Evolutionary conservation across 37 sponge, comb jelly and placozoan genomes (phyloP), one percentile per base, ranked within the genome.

Genomic region (Petrosia ficiformis): DNA sequence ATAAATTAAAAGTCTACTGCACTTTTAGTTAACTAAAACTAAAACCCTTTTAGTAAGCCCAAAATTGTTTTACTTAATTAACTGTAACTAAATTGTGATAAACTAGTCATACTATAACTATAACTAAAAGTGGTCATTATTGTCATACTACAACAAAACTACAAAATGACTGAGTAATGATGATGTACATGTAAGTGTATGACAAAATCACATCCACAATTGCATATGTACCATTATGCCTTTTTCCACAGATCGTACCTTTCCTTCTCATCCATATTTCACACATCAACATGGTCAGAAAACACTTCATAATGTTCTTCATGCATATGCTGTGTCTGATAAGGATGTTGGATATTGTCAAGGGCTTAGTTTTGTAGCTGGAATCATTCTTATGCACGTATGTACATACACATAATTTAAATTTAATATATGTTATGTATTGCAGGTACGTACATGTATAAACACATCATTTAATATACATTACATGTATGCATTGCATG

Each of bases 271-370:
- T 65, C 88, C 77, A 35, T 93, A 93, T 82, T 96, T 96, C 80
- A 41, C 76, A 22, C 43, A 64, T 59, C 28, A 44, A n/a, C 77
- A 64, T 25, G 96, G 96, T 5, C 91, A 90, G 59, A 22, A 54
- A 34, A 63, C 77, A 26, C 74, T 96, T 58, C 48, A 71, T 40
- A 80, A 79, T 34, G 42, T 96, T 10, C 77, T 96, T 24, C 85
- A 84, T 65, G 94, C 92, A 44, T 96, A 96, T 44, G 81, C 97
- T 19, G 89, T 90, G 44, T 67, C 73, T 19, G 97, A 96, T 75
- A 33, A 32, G 34, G 95, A 96, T 33, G 85, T 90, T 8, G 97
- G 97, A 33, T 96, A 96, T 77, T 96, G 97, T 44, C 97, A 96
- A 79, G 97, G 97, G 1, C 82, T 96, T 54, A 88, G 95, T 70